Evolutionary conservation across 2,888 invertebrate genomes (phyloP).

Genomic region (Serripes groenlandicus): DNA sequence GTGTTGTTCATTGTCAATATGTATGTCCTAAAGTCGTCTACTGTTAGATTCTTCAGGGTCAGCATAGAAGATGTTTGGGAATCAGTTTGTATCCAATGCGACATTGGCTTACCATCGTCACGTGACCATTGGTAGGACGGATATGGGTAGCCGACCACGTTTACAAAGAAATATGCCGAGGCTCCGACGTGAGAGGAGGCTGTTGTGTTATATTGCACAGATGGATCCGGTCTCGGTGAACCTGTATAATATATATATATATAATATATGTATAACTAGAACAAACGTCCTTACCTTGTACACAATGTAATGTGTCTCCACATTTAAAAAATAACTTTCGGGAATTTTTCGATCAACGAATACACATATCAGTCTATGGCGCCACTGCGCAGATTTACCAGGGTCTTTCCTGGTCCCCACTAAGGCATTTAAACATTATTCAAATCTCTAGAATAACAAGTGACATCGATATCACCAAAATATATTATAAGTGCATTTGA

Average conservation of each 20-base stretch:
- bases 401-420: too few species aligned
- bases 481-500: too few species aligned
- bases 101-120: constrained; percentile 26
- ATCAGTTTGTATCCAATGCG: neutral
- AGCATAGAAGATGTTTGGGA: neutral
- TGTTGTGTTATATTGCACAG: neutral
- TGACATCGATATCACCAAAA: too few species aligned
- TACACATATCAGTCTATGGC: too few species aligned
- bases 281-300: too few species aligned
- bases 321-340: too few species aligned
- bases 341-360: too few species aligned
- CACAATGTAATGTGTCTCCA: too few species aligned
- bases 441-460: too few species aligned
- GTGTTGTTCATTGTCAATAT: constrained; percentile 51
- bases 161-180: neutral
- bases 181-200: neutral
- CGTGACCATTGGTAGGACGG: constrained; percentile 43
- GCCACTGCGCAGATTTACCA: too few species aligned
- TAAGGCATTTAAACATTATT: too few species aligned
- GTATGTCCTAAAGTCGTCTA: constrained; percentile 51
- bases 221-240: constrained; percentile 35
- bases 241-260: constrained; percentile 39
- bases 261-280: too few species aligned
- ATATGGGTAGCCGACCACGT: constrained; percentile 28
- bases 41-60: constrained; percentile 3